Base-by-base conservation (phyloP, 30 jellyfish, hydroid and myxozoan genomes). In the Nemopilema nomurai region DNA sequence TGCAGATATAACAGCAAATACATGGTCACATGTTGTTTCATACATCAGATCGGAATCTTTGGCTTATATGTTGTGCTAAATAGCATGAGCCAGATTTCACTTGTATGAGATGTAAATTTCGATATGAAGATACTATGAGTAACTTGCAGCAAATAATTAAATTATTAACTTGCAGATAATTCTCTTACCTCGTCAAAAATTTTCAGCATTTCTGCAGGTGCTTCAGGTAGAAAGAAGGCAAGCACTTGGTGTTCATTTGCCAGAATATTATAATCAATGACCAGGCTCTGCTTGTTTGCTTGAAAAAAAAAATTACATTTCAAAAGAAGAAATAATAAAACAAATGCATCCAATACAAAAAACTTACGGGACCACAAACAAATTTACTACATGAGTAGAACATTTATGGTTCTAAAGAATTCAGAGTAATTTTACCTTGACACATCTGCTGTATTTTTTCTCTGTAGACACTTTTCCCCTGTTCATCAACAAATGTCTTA, bases 161-260 rank as follows among this genome's bases (percentile, higher is more conserved):
- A n/a, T n/a, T n/a, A n/a, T n/a, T n/a, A n/a, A n/a, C n/a, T n/a
- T n/a, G n/a, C n/a, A n/a, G n/a, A 30, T 3, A 21, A 31, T 30
- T 41, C n/a, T 0, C 76, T 7, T 27, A 90, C 97, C 96, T 96
- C 99, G 76, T 96, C 97, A 85, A 96, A 96, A 7, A 96, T 96
- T 69, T 88, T 77, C 81, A 96, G 75, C 98, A 96, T 90, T 78
- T 96, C 99, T 9, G 97, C 97, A 49, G 99, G 99, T 64, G 99
- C 98, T 65, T 96, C 99, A 19, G 99, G 99, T 20, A 96, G 73
- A 31, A 96, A 96, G 87, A 92, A 96, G 8, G 99, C 99, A 32
- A 96, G 92, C 32, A 96, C 99, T 91, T 96, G 99, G 67, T 88
- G 97, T 71, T 90, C 97, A 71, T 90, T 90, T 20, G 99, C 99